Base-by-base conservation (phyloP, 2,113 vertebrate species). In the Bostrychus sinensis region DNA sequence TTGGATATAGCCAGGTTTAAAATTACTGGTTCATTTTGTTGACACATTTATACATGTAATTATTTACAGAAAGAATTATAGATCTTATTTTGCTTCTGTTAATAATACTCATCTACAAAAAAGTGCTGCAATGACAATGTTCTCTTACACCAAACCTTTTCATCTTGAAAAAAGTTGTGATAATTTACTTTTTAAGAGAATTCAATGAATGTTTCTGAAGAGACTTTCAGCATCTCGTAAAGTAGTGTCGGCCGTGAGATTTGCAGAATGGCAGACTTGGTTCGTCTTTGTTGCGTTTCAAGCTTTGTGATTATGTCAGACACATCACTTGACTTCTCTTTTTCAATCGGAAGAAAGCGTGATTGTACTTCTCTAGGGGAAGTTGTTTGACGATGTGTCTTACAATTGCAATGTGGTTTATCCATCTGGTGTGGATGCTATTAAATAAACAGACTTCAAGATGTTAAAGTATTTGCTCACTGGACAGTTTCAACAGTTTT, bases 371-470 rank as follows among this genome's bases (percentile, higher is more conserved):
- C 64, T 70, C 61, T 32, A n/a, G 6, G 58, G 72, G 70, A 72
- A n/a, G 46, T 63, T 56, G 59, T 75, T 56, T 62, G 45, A 56
- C 51, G 56, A 42, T 28, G 32, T 55, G 67, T 70, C 61, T 57
- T 68, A 39, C 34, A 48, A 66, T 45, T 9, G 32, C 68, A 70
- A 32, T 46, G 50, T 20, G 19, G 32, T 39, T 23, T 22, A 71
- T 82, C 69, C 62, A 57, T 77, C 51, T 56, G 39, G 55, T 46
- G 58, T 34, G 62, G 67, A 74, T 68, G 68, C 37, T 71, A 61
- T 82, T 82, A 78, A 81, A 73, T 56, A 77, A 63, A 76, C 70
- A 82, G 54, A 58, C 58, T 55, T 61, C 60, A 42, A 59, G 64
- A 41, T 71, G 43, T 43, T 11, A 50, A 77, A 39, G 20, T 50